Base-by-base conservation (phyloP, 2,797 vertebrate genomes). In the Alauda arvensis region DNA sequence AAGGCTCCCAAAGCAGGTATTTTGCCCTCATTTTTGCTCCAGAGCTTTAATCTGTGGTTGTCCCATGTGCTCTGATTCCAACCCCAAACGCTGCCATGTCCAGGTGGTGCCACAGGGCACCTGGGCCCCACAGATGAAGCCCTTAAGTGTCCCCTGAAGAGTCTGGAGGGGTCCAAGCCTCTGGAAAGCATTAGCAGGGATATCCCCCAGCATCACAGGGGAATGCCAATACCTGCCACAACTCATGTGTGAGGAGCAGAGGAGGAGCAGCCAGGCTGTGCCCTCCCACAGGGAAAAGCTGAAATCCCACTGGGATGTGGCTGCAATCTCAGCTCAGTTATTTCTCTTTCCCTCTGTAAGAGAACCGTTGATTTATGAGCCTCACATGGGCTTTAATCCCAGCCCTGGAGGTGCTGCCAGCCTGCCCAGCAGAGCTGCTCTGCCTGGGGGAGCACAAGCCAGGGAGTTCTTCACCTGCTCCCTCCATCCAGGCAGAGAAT, bases 51-150 rank as follows among this genome's bases (percentile, higher is more conserved):
- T 40, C 23, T 72, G 14, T 8, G 24, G 19, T 56, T 76, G 12
- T 43, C 55, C 45, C 13, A 10, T 6, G 21, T 48, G 14, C 17
- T 42, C 11, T 40, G 19, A 48, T 31, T 29, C 33, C 21, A 37
- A n/a, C 14, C 21, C 23, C 4, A 26, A 70, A 60, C 0, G 0
- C 49, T 67, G 14, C 39, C 16, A 3, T 5, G 20, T 55, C 21
- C 40, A 59, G 19, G 33, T 13, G n/a, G 14, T 74, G 21, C 62
- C 67, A 72, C 40, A 60, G 40, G 25, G 42, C 40, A 26, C 34
- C 24, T 39, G 31, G 25, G 45, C 15, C 0, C 26, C 52, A 37
- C 1, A 1, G 33, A n/a, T 33, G 15, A 71, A 16, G 3, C 25
- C 62, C 37, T 29, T 48, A n/a, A 3, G 15, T 52, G 40, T 4